Conservation (phyloP, 2,888 invertebrate genomes). For the Strigamia maritima region DNA sequence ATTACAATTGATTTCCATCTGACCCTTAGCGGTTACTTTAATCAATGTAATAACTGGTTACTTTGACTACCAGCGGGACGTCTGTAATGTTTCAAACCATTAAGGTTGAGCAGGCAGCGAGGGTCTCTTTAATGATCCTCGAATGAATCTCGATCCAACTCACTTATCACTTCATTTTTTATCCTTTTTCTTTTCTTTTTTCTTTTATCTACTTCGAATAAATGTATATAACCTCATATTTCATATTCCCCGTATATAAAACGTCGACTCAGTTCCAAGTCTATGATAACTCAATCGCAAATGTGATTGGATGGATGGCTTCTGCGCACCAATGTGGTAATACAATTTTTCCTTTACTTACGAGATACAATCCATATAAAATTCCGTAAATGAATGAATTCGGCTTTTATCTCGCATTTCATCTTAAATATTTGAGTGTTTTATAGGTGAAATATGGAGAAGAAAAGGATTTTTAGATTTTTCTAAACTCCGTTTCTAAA, state of each 20-base stretch:
- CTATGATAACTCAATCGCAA: neutral
- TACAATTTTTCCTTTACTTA: constrained; percentile 46
- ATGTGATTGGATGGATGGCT: too few relatives aligned
- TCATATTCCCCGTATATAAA: too few relatives aligned
- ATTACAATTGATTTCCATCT: neutral
- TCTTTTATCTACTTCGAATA: neutral
- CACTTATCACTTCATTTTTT: neutral
- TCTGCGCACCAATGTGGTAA: neutral
- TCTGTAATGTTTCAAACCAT: neutral
- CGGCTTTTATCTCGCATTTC: too few relatives aligned
- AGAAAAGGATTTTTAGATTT: too few relatives aligned
- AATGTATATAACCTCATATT: too few relatives aligned
- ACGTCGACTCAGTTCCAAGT: too few relatives aligned
- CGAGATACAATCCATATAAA: constrained; percentile 43
- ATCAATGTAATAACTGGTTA: neutral
- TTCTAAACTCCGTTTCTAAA: too few relatives aligned
- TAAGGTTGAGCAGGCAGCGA: neutral
- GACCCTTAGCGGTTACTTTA: neutral
- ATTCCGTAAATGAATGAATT: too few relatives aligned
- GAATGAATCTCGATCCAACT: neutral
- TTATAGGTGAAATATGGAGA: too few relatives aligned
- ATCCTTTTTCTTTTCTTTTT: neutral
- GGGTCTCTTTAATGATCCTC: neutral
- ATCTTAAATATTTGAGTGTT: too few relatives aligned
- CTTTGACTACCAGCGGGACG: neutral